Percentiles rank a stretch among this genome's conserved stretches.
Evolutionary conservation across 2,888 invertebrate species (phyloP).

Genomic region (Eupithecia subfuscata): DNA sequence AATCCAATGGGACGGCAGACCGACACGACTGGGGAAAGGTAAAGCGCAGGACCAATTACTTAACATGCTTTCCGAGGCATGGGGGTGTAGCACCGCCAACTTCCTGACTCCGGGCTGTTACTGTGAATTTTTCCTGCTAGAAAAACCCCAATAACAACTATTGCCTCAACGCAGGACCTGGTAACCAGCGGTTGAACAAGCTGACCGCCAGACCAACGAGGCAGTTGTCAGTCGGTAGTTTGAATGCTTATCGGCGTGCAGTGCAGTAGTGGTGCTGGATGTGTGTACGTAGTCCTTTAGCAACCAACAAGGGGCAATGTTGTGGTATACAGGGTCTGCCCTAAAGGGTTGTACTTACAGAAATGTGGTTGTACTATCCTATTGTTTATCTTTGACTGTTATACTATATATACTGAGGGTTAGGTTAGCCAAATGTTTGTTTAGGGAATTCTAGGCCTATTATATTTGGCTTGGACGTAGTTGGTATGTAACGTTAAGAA

Average conservation of each 20-base stretch:
- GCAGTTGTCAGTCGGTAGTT: not conserved
- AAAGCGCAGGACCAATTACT: no score
- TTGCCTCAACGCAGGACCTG: no score
- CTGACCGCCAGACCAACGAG: no score
- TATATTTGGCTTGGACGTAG: not conserved
- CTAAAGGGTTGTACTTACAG: not conserved
- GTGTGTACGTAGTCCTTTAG: not conserved
- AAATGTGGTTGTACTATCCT: not conserved
- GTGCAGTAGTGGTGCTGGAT: not conserved
- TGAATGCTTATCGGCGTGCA: not conserved
- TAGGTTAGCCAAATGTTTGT: not conserved
- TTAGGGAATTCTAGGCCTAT: not conserved
- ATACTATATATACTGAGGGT: not conserved
- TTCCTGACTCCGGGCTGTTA: no score
- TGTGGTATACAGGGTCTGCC: not conserved
- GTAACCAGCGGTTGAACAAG: no score
- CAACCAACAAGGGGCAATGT: not conserved
- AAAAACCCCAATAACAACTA: no score
- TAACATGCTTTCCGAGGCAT: no score
- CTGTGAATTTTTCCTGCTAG: no score
- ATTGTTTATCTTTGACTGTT: not conserved
- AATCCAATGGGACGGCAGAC: no score
- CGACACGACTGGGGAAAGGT: no score
- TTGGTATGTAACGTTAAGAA: not conserved
- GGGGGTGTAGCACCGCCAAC: no score